These are phyloP conservation scores for Caenorhabditis sp. DNA, from an alignment of 2,888 invertebrate genomes.

Conservation along the genomic window DNA sequence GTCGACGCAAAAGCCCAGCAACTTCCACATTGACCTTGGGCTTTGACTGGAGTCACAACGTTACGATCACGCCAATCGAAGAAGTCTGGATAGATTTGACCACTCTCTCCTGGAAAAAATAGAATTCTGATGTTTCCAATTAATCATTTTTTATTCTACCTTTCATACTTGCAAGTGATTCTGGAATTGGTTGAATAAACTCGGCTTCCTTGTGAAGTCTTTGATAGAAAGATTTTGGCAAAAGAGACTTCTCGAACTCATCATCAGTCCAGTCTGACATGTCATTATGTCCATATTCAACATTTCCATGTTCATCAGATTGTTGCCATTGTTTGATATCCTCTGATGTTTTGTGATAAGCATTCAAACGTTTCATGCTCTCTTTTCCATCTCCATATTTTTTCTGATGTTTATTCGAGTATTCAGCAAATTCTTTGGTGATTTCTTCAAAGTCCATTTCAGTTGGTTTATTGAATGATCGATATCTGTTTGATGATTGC, in stretches of 20 bases:
- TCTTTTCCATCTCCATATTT: neutral
- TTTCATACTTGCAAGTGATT: slow-evolving; percentile 29
- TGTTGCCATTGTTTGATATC: slow-evolving; percentile 37
- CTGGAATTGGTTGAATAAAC: slow-evolving; percentile 58
- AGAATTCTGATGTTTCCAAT: neutral
- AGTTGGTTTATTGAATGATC: neutral
- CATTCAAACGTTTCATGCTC: slow-evolving; percentile 24
- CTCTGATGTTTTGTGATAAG: slow-evolving; percentile 16
- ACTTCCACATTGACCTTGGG: slow-evolving; percentile 68
- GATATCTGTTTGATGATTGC: neutral
- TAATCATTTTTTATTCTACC: too few species aligned
- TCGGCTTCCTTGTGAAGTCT: slow-evolving; percentile 54
- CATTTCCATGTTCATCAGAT: slow-evolving; percentile 29
- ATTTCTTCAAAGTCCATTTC: neutral
- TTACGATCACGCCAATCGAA: slow-evolving; percentile 69
- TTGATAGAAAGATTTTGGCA: slow-evolving; percentile 59
- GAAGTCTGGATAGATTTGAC: slow-evolving; percentile 50
- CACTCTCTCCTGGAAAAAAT: slow-evolving; percentile 18
- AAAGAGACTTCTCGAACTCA: slow-evolving; percentile 63
- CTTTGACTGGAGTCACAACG: slow-evolving; percentile 69
- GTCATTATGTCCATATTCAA: slow-evolving; percentile 63
- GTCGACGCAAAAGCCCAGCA: slow-evolving; percentile 71
- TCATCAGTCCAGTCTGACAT: slow-evolving; percentile 66
- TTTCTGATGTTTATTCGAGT: neutral
- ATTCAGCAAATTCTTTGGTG: neutral